A percentile compares a stretch with the other conserved stretches of the same genome.
Conservation (phyloP, 2,113 vertebrate genomes). For the Poeciliopsis retropinna region DNA sequence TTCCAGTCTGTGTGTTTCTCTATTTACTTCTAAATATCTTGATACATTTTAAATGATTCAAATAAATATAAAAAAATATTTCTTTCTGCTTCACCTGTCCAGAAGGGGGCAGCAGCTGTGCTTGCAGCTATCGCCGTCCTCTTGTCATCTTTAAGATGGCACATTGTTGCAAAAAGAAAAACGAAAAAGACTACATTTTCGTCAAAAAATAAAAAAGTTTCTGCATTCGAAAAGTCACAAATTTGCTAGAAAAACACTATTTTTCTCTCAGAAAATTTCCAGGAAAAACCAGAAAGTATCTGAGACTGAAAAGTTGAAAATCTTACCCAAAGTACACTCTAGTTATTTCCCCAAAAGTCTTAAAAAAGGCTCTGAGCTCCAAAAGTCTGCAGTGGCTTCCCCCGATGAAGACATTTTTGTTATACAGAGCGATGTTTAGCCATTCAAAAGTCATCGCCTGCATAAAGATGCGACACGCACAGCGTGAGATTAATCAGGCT, state of each 20-base stretch:
- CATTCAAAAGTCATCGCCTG: slow-evolving; percentile 50
- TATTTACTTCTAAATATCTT: background rate
- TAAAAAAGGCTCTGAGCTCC: slow-evolving; percentile 7
- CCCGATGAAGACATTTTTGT: slow-evolving; percentile 61
- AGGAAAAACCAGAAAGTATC: too few relatives aligned
- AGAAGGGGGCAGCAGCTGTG: slow-evolving; percentile 36
- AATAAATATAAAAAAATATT: background rate
- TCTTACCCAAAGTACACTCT: background rate
- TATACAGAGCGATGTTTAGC: slow-evolving; percentile 25
- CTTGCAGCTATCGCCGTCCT: background rate
- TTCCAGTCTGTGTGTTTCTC: slow-evolving; percentile 2
- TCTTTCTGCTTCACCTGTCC: slow-evolving; percentile 57
- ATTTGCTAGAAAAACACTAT: too few relatives aligned
- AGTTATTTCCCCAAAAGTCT: slow-evolving; percentile 30
- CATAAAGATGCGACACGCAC: slow-evolving; percentile 54
- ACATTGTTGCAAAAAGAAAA: too few relatives aligned
- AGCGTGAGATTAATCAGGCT: slow-evolving; percentile 63
- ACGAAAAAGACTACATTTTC: too few relatives aligned
- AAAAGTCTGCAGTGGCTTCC: slow-evolving; percentile 2
- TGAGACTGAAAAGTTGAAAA: too few relatives aligned
- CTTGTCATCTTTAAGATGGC: background rate
- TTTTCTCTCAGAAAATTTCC: too few relatives aligned
- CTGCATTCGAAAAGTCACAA: too few relatives aligned
- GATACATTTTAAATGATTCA: background rate
- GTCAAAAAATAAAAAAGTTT: too few relatives aligned